These are phyloP conservation scores for Lepidonotus clava DNA, from an alignment of 2,888 invertebrate genomes.

Conservation along the genomic window DNA sequence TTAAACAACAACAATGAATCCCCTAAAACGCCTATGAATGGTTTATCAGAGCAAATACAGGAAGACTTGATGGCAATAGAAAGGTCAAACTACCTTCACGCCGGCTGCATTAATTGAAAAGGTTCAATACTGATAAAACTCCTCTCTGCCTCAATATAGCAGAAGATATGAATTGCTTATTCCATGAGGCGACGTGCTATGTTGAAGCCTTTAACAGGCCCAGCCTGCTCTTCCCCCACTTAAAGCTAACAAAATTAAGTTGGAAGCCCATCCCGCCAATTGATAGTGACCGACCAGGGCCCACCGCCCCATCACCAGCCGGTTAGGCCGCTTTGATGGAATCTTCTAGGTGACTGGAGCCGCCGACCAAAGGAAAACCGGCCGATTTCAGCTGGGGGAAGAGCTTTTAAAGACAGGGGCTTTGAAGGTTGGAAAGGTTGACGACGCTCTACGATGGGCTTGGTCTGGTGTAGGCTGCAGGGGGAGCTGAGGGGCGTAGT, in stretches of 20 bases:
- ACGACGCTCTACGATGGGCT: slow-evolving; percentile 22
- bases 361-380: slow-evolving; percentile 31
- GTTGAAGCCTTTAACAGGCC: too few species aligned
- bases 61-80: too few species aligned
- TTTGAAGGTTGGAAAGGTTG: slow-evolving; percentile 5
- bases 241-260: slow-evolving; percentile 43
- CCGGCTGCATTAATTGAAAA: too few species aligned
- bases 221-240: slow-evolving; percentile 3
- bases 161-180: too few species aligned
- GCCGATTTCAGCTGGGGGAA: slow-evolving; percentile 5
- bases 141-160: too few species aligned
- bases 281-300: background rate
- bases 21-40: too few species aligned
- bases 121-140: too few species aligned
- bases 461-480: background rate
- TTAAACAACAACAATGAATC: too few species aligned
- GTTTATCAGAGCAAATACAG: too few species aligned
- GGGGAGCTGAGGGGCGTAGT: background rate
- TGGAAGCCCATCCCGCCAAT: slow-evolving; percentile 7
- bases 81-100: too few species aligned
- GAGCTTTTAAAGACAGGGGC: slow-evolving; percentile 6
- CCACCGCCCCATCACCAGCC: background rate
- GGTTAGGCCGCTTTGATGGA: slow-evolving; percentile 39
- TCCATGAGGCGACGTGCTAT: too few species aligned
- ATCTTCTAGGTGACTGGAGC: slow-evolving; percentile 43